phyloP scores from a whole-genome alignment of 35 echinoderm and acorn worm genomes.

The Diadema setosum region DNA sequence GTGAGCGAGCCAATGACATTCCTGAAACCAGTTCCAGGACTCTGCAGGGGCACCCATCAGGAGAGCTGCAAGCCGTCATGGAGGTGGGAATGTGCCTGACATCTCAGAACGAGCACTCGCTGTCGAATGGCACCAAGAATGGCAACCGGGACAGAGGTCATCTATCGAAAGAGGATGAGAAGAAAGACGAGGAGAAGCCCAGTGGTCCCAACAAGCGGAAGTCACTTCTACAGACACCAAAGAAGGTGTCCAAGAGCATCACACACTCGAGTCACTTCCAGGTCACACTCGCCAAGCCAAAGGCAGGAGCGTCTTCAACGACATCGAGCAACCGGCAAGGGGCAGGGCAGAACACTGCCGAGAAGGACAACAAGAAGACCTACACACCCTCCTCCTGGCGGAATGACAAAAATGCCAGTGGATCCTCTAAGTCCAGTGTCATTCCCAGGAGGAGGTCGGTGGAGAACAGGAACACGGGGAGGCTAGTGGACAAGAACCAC shows the following conservation, averaged over 20 bases:
- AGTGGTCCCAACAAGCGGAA: conserved; percentile 11
- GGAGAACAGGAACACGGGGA: conserved; percentile 35
- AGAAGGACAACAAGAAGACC: conserved; percentile 45
- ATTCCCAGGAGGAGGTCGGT: conserved; percentile 59
- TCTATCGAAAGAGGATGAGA: conserved; percentile 1
- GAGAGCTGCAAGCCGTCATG: conserved; percentile 40
- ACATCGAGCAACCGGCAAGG: background rate
- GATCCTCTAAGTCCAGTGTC: conserved; percentile 30
- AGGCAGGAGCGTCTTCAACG: background rate
- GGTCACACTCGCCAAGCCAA: conserved; percentile 26
- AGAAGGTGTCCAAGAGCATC: conserved; percentile 1
- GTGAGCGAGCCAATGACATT: background rate
- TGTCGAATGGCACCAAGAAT: background rate
- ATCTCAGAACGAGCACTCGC: background rate
- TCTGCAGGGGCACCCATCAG: background rate
- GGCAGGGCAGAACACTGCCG: background rate
- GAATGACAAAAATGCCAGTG: conserved; percentile 32
- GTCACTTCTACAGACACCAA: conserved; percentile 57
- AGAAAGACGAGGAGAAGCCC: background rate
- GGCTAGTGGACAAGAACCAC: conserved; percentile 64
- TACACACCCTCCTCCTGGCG: conserved; percentile 64
- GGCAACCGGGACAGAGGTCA: background rate
- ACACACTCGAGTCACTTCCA: background rate
- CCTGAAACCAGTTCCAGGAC: background rate
- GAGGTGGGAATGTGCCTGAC: conserved; percentile 29